Conservation (phyloP, 2,113 vertebrate species). For the Lophochroa leadbeateri region DNA sequence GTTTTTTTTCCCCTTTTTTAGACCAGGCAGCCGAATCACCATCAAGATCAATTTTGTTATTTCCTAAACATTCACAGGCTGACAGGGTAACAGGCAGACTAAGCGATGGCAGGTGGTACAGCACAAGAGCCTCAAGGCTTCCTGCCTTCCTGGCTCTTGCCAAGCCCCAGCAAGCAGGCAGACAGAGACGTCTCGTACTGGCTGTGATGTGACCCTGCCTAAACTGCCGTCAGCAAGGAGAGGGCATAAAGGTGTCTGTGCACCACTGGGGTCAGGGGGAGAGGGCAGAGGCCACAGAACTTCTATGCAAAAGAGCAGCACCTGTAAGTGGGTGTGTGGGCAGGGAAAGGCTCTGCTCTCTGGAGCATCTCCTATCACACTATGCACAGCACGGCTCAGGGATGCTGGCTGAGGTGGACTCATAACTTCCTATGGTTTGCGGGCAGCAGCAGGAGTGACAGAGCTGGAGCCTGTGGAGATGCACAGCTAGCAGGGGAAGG, state of each 20-base stretch:
- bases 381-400: neutral
- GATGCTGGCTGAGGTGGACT: neutral
- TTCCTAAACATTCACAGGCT: neutral
- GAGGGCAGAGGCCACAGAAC: fast-evolving
- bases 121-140: neutral
- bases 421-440: neutral
- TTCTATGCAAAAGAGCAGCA: neutral
- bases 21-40: neutral
- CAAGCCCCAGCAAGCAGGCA: neutral
- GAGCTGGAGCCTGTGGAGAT: neutral
- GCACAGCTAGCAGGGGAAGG: neutral
- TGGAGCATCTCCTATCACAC: neutral
- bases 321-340: neutral
- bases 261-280: neutral
- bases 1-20: neutral
- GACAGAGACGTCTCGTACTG: neutral
- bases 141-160: neutral
- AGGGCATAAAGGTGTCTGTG: neutral
- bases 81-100: neutral
- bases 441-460: neutral
- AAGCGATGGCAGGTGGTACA: neutral
- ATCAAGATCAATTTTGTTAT: neutral
- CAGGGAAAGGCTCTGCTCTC: neutral
- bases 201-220: neutral
- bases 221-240: neutral